These are phyloP conservation scores for Crotophaga sulcirostris DNA, from an alignment of 2,113 vertebrate species.

Conservation along the genomic window DNA sequence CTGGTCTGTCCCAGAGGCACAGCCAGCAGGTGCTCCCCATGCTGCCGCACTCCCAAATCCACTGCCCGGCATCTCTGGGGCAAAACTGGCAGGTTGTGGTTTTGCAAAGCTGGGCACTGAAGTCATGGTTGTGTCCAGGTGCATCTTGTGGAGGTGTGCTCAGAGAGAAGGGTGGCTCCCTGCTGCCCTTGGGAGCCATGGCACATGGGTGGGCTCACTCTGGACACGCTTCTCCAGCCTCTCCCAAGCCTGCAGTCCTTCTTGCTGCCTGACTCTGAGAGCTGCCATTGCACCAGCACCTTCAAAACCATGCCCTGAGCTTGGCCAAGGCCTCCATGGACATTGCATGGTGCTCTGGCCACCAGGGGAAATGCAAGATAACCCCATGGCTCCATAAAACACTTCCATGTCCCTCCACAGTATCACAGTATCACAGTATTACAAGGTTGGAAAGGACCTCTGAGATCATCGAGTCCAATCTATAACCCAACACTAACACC, in stretches of 20 bases:
- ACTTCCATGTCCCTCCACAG: fast-evolving
- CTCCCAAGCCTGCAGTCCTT: no score
- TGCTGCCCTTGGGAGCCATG: no score
- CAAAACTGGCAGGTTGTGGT: not conserved
- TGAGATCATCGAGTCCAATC: no score
- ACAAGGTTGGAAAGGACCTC: no score
- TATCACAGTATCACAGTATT: no score
- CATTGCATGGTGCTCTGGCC: no score
- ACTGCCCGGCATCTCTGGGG: fast-evolving
- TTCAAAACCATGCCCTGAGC: not conserved
- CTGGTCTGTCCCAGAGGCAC: fast-evolving
- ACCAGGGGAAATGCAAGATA: fast-evolving
- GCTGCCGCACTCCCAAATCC: not conserved
- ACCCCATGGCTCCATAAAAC: not conserved
- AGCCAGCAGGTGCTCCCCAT: fast-evolving
- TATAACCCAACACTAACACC: no score
- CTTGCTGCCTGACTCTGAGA: no score
- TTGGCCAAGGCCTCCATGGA: fast-evolving
- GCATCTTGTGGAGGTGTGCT: not conserved
- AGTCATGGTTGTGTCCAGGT: fast-evolving
- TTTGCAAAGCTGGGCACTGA: fast-evolving
- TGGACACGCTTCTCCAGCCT: no score
- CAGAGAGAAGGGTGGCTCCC: not conserved
- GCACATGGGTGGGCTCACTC: no score
- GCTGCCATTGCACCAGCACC: no score